Base-by-base conservation (phyloP, 2,797 vertebrate species). In the Antrozous pallidus region DNA sequence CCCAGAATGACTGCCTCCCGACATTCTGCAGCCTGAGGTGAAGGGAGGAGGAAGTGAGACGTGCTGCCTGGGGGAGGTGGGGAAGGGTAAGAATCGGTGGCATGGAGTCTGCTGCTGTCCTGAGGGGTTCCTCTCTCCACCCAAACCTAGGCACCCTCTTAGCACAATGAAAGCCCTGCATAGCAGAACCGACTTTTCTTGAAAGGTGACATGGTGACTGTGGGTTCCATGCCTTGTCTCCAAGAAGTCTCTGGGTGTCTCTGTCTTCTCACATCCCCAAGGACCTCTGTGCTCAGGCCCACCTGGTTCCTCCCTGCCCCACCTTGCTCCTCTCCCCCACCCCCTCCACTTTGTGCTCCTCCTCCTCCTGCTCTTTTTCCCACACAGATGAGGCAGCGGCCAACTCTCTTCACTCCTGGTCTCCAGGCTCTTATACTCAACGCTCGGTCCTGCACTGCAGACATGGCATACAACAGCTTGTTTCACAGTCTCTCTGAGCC, bases 391-490 rank as follows among this genome's bases (percentile, higher is more conserved):
- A 0, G 38, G 20, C 28, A n/a, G 78, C 82, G 36, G 36, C 33
- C 28, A 45, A 1, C 12, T 22, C 28, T 6, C 70, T 17, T n/a
- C 24, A 12, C 38, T 33, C 31, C 75, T 31, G 36, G 18, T 0
- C 38, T 14, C 63, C 1, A 40, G 49, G 70, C 14, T 26, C 42
- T 6, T 0, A 1, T 26, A 10, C n/a, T 83, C 47, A 22, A 0
- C 0, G 1, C 11, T 10, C n/a, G 12, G 28, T 5, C 45, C n/a
- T 33, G 8, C 14, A 1, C 10, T 31, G 13, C 8, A 18, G 22
- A 18, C 4, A 1, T 0, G 3, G 49, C 18, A 2, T 38, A 2
- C 0, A 4, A 6, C 14, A 0, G 1, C 33, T 3, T 3, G n/a
- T 45, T 33, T 45, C 31, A 1, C 13, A 1, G 8, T 40, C 42